Base-by-base conservation (phyloP, 2,888 invertebrate species). In the Gnatocerus cornutus region DNA sequence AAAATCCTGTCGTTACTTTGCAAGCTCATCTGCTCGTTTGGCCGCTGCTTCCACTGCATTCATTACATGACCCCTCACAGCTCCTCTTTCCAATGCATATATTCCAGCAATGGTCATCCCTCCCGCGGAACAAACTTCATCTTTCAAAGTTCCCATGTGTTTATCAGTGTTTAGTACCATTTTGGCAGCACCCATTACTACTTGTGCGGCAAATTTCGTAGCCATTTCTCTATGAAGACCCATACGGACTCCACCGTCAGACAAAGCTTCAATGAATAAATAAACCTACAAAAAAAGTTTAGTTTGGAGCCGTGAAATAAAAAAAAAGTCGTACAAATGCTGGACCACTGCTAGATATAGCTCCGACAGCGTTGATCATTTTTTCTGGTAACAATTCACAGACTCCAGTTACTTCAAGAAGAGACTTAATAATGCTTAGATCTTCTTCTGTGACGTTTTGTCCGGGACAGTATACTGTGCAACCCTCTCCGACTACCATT, bases 211-310 rank as follows among this genome's bases (percentile, higher is more conserved):
- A 74, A 95, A 90, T 80, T 90, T 89, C 9, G 90, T 87, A 0
- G 98, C 94, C 83, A 92, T 87, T 46, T 89, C 90, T 71, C 97
- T 87, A 0, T 96, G 95, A 0, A 97, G 88, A 1, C 98, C 98
- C 87, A 94, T 92, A 81, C 93, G 93, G 0, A 98, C 97, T 0
- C 93, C 98, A 16, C 96, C 98, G 85, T 98, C 98, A 0, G 97
- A 92, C 74, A 98, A 83, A 0, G 96, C 96, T 86, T 98, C 98
- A 73, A 97, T 94, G 63, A 96, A 90, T 64, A 94, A 87, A 82
- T 93, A 97, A 58, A 93, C 90, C 92, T 93, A 80, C 29, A 87
- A 81, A 7, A n/a, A 29, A 39, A 45, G 29, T 52, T 39, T 37
- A 27, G 12, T 53, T n/a, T n/a, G 3, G 27, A 8, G 55, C 5